Evolutionary conservation across 2,888 invertebrate genomes (phyloP), one percentile per base, ranked within the genome.

Genomic region (Agapostemon virescens): DNA sequence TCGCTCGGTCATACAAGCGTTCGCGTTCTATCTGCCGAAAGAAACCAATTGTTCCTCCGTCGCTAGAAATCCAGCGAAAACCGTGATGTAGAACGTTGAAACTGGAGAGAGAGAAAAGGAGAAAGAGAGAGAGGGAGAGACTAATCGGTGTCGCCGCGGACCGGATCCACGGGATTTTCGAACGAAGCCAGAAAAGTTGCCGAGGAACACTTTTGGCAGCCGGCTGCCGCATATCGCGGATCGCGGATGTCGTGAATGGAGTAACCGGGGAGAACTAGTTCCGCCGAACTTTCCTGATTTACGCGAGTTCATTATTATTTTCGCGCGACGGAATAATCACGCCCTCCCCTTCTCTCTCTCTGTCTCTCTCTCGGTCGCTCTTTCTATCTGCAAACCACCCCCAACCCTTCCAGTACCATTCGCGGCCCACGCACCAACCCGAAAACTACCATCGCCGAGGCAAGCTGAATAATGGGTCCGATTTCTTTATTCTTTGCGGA

Each of bases 271-370:
- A 42, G 88, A 90, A 91, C 91, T 90, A 91, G 90, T 92, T 91
- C 85, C 85, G 86, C 77, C 88, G 84, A 92, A 91, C 91, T 92
- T 92, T 90, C 89, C 85, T 91, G 91, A 92, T 92, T 92, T 92
- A 92, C 88, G 88, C 82, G 90, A 91, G 91, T 92, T 92, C 91
- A 92, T 92, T 91, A 92, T 92, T 91, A 92, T 92, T 92, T 92
- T 91, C 90, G 85, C 90, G 87, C 90, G 87, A 86, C 83, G 86
- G 88, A 88, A 91, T 88, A 90, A 90, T 90, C 90, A 87, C 84
- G 81, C 85, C 77, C 74, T 58, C 71, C 63, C 72, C 30, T 49
- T 55, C 68, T 55, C 23, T 15, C 45, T 45, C 45, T 3, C 45
- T 45, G 17, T 9, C 40, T 15, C 9, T 40, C 40, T 40, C 9